Conservation (phyloP, 2,797 vertebrate species). For the Trachops cirrhosus region DNA sequence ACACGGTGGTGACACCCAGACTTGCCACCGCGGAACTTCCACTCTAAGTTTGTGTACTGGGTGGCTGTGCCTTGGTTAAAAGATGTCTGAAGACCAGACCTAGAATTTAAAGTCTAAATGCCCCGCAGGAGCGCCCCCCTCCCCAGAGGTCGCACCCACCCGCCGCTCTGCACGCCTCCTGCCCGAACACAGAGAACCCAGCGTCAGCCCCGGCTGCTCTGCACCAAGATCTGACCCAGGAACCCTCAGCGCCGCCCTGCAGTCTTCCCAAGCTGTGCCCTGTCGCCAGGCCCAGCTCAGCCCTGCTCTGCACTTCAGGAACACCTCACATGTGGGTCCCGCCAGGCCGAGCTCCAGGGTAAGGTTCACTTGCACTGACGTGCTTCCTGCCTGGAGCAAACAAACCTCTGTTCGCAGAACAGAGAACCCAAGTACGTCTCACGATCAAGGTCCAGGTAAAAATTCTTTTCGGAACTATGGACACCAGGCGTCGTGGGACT, state of each 20-base stretch:
- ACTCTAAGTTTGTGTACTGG: background rate
- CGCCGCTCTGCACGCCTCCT: too few species aligned
- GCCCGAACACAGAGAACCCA: too few species aligned
- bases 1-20: background rate
- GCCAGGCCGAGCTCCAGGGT: background rate
- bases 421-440: background rate
- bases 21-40: background rate
- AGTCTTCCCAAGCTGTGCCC: background rate
- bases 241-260: background rate
- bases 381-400: background rate
- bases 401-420: background rate
- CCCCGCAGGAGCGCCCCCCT: rapidly evolving
- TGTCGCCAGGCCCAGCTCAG: background rate
- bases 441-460: background rate
- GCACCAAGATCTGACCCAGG: background rate
- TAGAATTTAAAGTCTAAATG: background rate
- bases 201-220: too few species aligned
- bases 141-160: background rate
- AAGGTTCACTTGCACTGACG: background rate
- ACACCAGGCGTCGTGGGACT: rapidly evolving
- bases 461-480: background rate
- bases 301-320: too few species aligned
- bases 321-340: too few species aligned
- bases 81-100: background rate
- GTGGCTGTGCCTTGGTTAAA: background rate